These are phyloP conservation scores for Panthera tigris DNA, from an alignment of 2,113 vertebrate species.

Conservation along the genomic window DNA sequence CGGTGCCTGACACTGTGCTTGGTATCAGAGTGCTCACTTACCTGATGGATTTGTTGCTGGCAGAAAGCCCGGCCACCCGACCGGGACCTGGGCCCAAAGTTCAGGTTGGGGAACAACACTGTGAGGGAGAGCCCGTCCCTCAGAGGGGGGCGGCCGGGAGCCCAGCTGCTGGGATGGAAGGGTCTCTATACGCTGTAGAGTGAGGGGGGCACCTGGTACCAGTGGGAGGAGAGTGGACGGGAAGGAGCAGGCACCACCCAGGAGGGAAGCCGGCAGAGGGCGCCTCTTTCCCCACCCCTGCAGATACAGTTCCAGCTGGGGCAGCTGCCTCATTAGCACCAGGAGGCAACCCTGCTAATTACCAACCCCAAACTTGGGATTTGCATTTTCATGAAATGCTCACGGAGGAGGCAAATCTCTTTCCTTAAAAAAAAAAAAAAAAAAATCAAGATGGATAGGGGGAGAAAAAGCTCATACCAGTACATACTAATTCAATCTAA, in stretches of 20 bases:
- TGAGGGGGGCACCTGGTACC: background rate
- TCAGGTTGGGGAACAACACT: background rate
- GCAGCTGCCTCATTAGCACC: slow-evolving; percentile 71
- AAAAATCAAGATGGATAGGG: slow-evolving; percentile 75
- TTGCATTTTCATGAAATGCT: slow-evolving; percentile 86
- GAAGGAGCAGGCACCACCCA: background rate
- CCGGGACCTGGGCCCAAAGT: background rate
- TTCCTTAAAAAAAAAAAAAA: slow-evolving; percentile 56
- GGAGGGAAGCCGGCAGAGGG: background rate
- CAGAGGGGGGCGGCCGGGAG: background rate
- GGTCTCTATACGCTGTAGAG: background rate
- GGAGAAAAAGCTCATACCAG: slow-evolving; percentile 62
- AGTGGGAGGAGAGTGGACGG: background rate
- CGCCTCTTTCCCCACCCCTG: slow-evolving; percentile 27
- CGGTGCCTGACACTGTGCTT: background rate
- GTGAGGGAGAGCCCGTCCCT: background rate
- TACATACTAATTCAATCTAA: slow-evolving; percentile 83
- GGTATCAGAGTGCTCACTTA: background rate
- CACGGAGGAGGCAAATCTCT: slow-evolving; percentile 80
- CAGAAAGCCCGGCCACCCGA: background rate
- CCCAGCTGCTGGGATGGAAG: background rate
- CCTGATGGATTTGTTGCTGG: background rate
- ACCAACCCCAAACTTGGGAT: slow-evolving; percentile 82
- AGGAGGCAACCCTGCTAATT: slow-evolving; percentile 80
- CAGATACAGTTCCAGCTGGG: slow-evolving; percentile 41